phyloP scores from a whole-genome alignment of 2,797 vertebrate genomes.

The Gephyroberyx darwinii region DNA sequence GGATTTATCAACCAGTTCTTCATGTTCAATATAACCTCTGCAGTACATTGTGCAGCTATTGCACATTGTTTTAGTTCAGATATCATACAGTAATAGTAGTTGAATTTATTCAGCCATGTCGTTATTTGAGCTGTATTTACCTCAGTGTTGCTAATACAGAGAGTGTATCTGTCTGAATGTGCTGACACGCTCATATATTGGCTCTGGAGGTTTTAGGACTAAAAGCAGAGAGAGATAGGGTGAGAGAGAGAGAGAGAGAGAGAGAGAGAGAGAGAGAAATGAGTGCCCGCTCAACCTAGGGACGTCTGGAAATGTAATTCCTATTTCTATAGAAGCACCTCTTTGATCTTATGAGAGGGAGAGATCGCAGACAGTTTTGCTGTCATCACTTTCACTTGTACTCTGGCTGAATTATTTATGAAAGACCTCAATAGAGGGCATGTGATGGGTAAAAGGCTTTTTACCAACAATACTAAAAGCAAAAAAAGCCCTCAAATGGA shows the following conservation, averaged over 20 bases:
- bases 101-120: slow-evolving; percentile 77
- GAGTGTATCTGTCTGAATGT: slow-evolving; percentile 76
- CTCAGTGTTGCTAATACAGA: slow-evolving; percentile 78
- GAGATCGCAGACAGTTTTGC: slow-evolving; percentile 85
- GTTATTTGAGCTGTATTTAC: slow-evolving; percentile 79
- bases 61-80: slow-evolving; percentile 53
- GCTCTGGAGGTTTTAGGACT: slow-evolving; percentile 73
- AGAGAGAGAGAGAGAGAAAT: slow-evolving; percentile 58
- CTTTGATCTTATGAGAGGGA: slow-evolving; percentile 85
- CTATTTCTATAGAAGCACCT: slow-evolving; percentile 83
- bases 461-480: slow-evolving; percentile 81
- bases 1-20: slow-evolving; percentile 55
- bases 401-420: slow-evolving; percentile 87
- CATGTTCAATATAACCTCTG: neutral
- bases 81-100: slow-evolving; percentile 59
- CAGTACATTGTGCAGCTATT: slow-evolving; percentile 25
- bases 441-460: slow-evolving; percentile 82
- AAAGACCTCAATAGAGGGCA: slow-evolving; percentile 84
- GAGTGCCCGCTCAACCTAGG: slow-evolving; percentile 68
- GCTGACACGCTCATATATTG: slow-evolving; percentile 70
- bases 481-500: slow-evolving; percentile 71
- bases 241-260: slow-evolving; percentile 15
- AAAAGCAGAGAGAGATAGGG: slow-evolving; percentile 66
- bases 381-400: slow-evolving; percentile 86
- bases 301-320: slow-evolving; percentile 83